phyloP scores from a whole-genome alignment of 2,888 invertebrate genomes.

The Leptinotarsa tumamoca region DNA sequence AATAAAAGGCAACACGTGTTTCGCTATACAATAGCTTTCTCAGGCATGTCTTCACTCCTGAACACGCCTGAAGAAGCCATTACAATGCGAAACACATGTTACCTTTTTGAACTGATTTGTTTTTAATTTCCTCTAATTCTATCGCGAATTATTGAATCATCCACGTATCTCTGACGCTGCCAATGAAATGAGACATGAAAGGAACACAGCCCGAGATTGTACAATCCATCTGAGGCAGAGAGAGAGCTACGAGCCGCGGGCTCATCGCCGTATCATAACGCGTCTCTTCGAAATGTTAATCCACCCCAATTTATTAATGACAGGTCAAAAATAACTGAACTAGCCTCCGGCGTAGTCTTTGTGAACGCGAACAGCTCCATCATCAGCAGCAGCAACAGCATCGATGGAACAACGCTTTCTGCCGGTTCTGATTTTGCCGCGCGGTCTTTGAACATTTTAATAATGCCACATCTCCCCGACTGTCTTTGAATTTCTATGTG shows the following conservation, averaged over 20 bases:
- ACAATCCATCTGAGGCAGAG: conserved; percentile 52
- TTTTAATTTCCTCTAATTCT: neutral
- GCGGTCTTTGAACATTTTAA: conserved; percentile 64
- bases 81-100: neutral
- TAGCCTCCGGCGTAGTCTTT: conserved; percentile 62
- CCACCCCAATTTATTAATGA: conserved; percentile 65
- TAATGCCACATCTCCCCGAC: conserved; percentile 53
- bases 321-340: conserved; percentile 66
- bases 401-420: conserved; percentile 39
- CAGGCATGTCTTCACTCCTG: too few species aligned
- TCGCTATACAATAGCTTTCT: too few species aligned
- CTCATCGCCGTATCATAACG: conserved; percentile 56
- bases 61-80: too few species aligned
- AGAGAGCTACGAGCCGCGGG: conserved; percentile 52
- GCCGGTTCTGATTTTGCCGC: conserved; percentile 44
- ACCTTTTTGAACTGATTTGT: neutral
- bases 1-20: too few species aligned
- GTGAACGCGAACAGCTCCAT: conserved; percentile 58
- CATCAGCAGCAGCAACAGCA: conserved; percentile 42
- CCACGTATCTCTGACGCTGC: conserved; percentile 17
- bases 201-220: conserved; percentile 25
- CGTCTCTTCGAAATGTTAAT: conserved; percentile 61
- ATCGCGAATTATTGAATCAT: conserved; percentile 4
- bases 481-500: conserved; percentile 55
- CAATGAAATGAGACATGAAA: conserved; percentile 31